Evolutionary conservation across 2,888 invertebrate species (phyloP).

Genomic region (Melangyna quadrimaculata): DNA sequence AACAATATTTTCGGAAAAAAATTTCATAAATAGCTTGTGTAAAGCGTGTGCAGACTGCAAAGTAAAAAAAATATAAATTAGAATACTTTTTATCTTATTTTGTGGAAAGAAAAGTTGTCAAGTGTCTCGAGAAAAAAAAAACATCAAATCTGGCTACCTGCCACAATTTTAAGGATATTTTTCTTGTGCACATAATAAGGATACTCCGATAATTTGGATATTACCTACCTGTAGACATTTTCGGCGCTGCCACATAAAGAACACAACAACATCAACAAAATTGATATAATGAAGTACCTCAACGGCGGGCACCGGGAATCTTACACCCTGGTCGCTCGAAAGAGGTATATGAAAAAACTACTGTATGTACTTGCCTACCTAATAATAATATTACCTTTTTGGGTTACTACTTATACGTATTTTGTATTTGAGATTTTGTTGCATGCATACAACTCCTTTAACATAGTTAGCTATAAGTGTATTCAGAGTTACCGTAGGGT

Average conservation of each 20-base stretch:
- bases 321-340: conserved; percentile 80
- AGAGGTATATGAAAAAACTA: conserved; percentile 80
- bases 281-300: conserved; percentile 79
- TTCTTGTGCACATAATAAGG: neutral
- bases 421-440: neutral
- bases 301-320: conserved; percentile 79
- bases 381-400: conserved; percentile 35
- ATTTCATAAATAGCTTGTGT: neutral
- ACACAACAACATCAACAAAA: conserved; percentile 19
- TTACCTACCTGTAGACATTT: conserved; percentile 1
- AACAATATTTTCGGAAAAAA: neutral
- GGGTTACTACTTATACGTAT: conserved; percentile 22
- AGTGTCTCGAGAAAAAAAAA: conserved; percentile 39
- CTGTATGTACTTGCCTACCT: conserved; percentile 78
- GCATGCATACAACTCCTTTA: too few relatives aligned
- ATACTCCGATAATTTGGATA: conserved; percentile 37
- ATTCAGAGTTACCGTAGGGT: too few relatives aligned
- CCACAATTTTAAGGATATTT: conserved; percentile 15
- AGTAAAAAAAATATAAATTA: neutral
- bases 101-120: conserved; percentile 19
- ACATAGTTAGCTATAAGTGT: too few relatives aligned
- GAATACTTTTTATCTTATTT: neutral
- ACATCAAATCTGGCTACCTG: conserved; percentile 42
- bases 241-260: conserved; percentile 35
- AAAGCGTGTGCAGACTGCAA: neutral